Conservation (phyloP, 2,888 invertebrate species). For the Arenicola marina region DNA sequence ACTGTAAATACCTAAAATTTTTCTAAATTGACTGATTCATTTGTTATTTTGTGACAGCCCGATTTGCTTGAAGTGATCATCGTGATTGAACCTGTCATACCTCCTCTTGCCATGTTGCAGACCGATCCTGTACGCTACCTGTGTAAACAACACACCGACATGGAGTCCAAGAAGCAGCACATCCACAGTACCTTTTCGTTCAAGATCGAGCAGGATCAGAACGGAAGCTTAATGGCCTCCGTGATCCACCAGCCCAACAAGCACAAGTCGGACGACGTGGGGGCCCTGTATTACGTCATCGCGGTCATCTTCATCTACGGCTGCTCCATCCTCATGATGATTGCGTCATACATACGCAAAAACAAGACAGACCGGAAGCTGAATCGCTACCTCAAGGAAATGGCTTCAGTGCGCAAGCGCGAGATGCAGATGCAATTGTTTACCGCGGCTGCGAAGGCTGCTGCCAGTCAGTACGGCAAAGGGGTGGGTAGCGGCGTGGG, state of each 20-base stretch:
- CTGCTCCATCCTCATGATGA: slow-evolving; percentile 59
- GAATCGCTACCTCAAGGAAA: slow-evolving; percentile 49
- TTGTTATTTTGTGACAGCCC: no score
- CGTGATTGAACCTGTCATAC: no score
- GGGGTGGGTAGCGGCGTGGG: neutral
- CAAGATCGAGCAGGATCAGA: slow-evolving; percentile 22
- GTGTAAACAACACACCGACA: no score
- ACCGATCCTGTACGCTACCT: no score
- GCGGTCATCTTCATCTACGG: slow-evolving; percentile 59
- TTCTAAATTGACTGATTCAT: no score
- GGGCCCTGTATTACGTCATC: slow-evolving; percentile 58
- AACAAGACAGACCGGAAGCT: slow-evolving; percentile 57
- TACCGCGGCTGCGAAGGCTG: slow-evolving; percentile 27
- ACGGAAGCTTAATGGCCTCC: slow-evolving; percentile 24
- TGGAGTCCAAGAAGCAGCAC: no score
- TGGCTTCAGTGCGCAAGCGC: slow-evolving; percentile 32
- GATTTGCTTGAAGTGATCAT: no score
- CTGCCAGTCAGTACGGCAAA: neutral
- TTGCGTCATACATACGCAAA: slow-evolving; percentile 57
- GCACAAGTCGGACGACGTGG: slow-evolving; percentile 43
- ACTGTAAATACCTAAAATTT: no score
- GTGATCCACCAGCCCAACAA: slow-evolving; percentile 11
- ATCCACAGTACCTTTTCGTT: slow-evolving; percentile 17
- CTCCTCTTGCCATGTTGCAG: no score
- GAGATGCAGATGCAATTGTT: slow-evolving; percentile 30